Evolutionary conservation across 37 sponge, comb jelly and placozoan genomes (phyloP).

Genomic region (Chondrilla cf. caribensis): DNA sequence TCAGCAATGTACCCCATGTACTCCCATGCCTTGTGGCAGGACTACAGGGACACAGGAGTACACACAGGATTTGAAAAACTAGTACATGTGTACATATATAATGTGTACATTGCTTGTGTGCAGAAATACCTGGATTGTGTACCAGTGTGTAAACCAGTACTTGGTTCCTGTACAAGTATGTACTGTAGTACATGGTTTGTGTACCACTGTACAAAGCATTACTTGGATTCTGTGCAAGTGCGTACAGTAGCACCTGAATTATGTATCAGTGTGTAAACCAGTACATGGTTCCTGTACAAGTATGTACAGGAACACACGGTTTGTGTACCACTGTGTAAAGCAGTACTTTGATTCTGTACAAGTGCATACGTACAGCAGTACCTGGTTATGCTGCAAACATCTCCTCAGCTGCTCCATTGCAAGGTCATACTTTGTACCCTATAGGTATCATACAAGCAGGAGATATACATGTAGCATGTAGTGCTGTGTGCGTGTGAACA

Average conservation of each 20-base stretch:
- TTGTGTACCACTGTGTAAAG: too few species aligned
- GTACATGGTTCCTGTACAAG: background rate
- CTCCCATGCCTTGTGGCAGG: constrained; percentile 92
- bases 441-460: background rate
- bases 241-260: background rate
- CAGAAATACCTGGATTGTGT: background rate
- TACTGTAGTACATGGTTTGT: too few species aligned
- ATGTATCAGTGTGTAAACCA: background rate
- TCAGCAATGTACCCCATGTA: constrained; percentile 90
- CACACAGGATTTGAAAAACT: too few species aligned
- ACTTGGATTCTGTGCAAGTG: too few species aligned
- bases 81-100: background rate
- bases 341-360: too few species aligned
- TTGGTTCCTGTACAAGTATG: background rate
- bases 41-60: constrained; percentile 32
- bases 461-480: too few species aligned
- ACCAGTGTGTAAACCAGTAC: background rate
- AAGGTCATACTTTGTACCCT: constrained; percentile 88
- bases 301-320: too few species aligned
- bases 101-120: background rate
- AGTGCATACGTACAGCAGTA: constrained; percentile 1
- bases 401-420: constrained; percentile 87
- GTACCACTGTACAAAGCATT: too few species aligned
- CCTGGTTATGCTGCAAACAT: constrained; percentile 75
- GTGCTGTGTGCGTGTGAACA: too few species aligned